Conservation (phyloP, 2,888 invertebrate species). For the Harpagoxenus sublaevis region DNA sequence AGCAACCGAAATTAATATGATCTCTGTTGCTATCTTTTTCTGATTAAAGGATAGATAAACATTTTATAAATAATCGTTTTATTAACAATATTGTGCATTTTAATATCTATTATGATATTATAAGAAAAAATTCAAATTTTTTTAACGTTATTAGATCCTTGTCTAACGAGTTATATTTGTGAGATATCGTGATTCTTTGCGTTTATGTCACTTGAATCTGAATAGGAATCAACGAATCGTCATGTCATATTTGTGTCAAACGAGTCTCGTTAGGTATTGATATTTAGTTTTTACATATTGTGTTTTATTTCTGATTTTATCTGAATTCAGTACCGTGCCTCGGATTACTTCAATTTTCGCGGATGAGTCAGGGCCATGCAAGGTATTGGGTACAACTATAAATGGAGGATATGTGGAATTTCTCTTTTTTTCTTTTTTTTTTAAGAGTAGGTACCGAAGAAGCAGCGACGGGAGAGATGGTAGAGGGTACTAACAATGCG, state of each 20-base stretch:
- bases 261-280: not conserved
- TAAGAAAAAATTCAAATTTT: not conserved
- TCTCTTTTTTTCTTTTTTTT: slow-evolving; percentile 21
- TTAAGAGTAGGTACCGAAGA: not conserved
- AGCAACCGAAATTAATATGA: not conserved
- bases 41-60: not conserved
- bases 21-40: not conserved
- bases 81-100: not conserved
- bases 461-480: slow-evolving; percentile 32
- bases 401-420: slow-evolving; percentile 63
- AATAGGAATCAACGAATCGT: not conserved
- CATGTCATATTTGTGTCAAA: not conserved
- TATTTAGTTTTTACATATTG: not conserved
- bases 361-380: slow-evolving; percentile 64
- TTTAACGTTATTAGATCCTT: not conserved
- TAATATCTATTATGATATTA: not conserved
- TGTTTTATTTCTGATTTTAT: slow-evolving; percentile 12
- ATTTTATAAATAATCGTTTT: not conserved
- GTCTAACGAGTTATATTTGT: not conserved
- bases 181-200: not conserved
- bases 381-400: slow-evolving; percentile 67
- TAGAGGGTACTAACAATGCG: slow-evolving; percentile 68
- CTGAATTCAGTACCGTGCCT: slow-evolving; percentile 58
- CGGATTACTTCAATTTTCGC: slow-evolving; percentile 61
- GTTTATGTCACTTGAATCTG: not conserved